A percentile compares a stretch with the other conserved stretches of the same genome.
These are phyloP conservation scores for Chionoecetes opilio DNA, from an alignment of 1,140 invertebrate species.

Conservation along the genomic window DNA sequence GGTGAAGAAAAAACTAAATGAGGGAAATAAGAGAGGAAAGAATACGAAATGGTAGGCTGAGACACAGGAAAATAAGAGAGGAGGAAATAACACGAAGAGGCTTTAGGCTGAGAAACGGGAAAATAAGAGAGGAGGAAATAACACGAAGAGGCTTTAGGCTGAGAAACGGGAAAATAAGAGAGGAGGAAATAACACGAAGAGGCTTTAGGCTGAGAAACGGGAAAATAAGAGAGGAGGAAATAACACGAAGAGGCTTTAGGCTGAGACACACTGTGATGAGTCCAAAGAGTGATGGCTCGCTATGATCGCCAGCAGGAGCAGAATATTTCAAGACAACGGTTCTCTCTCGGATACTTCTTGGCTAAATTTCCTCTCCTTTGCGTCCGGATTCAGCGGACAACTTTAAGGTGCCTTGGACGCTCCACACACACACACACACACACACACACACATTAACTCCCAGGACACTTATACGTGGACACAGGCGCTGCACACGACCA, in stretches of 20 bases:
- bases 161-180: too few relatives aligned
- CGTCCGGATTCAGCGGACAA: not conserved
- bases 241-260: too few relatives aligned
- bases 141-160: too few relatives aligned
- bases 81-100: too few relatives aligned
- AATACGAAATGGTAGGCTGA: not conserved
- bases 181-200: too few relatives aligned
- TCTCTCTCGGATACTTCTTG: not conserved
- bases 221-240: too few relatives aligned
- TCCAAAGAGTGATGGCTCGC: conserved; percentile 14
- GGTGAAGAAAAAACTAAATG: not conserved
- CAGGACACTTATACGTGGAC: not conserved
- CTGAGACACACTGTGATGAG: not conserved
- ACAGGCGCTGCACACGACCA: not conserved
- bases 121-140: too few relatives aligned
- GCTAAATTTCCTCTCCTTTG: conserved; percentile 33
- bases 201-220: too few relatives aligned
- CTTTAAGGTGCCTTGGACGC: conserved; percentile 6
- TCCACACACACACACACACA: not conserved
- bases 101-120: too few relatives aligned
- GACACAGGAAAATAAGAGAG: too few relatives aligned
- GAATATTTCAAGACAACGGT: not conserved
- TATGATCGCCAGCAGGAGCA: not conserved
- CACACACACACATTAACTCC: not conserved
- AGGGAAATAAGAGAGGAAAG: not conserved